Percentiles rank a stretch among this genome's conserved stretches.
phyloP scores from a whole-genome alignment of 2,888 invertebrate genomes.

The Synergus umbraculus region DNA sequence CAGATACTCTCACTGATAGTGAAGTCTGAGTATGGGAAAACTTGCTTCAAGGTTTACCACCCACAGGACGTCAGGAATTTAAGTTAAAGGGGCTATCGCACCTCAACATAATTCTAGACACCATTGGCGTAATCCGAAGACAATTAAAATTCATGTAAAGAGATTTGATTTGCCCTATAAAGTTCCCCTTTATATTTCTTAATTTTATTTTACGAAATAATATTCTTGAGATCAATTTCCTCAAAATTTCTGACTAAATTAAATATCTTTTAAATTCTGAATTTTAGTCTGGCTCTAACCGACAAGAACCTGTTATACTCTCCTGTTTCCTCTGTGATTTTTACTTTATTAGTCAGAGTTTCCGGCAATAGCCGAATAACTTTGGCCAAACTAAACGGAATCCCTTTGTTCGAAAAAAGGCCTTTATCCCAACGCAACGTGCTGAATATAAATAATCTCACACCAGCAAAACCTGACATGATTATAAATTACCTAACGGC shows the following conservation, averaged over 20 bases:
- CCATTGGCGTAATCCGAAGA: constrained; percentile 33
- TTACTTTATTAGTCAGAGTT: constrained; percentile 20
- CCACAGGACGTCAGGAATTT: constrained; percentile 41
- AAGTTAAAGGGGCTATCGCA: constrained; percentile 35
- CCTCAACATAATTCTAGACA: constrained; percentile 29
- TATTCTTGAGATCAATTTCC: too few species aligned
- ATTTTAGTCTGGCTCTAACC: neutral
- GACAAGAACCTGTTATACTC: neutral
- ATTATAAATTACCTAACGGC: constrained; percentile 35
- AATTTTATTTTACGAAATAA: neutral
- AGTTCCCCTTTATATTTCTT: neutral
- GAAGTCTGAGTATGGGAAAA: constrained; percentile 22
- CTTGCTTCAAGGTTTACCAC: constrained; percentile 34
- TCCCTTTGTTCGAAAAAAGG: constrained; percentile 13
- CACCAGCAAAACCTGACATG: constrained; percentile 20
- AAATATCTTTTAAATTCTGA: neutral
- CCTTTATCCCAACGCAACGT: constrained; percentile 9
- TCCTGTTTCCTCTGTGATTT: neutral
- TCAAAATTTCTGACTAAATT: too few species aligned
- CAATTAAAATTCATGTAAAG: constrained; percentile 12
- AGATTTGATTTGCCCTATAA: neutral
- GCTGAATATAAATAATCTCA: constrained; percentile 1
- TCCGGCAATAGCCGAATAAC: constrained; percentile 29
- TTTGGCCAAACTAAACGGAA: neutral
- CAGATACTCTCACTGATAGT: constrained; percentile 22